Conservation (phyloP, 2,797 vertebrate genomes). For the Hypotaenidia okinawae region DNA sequence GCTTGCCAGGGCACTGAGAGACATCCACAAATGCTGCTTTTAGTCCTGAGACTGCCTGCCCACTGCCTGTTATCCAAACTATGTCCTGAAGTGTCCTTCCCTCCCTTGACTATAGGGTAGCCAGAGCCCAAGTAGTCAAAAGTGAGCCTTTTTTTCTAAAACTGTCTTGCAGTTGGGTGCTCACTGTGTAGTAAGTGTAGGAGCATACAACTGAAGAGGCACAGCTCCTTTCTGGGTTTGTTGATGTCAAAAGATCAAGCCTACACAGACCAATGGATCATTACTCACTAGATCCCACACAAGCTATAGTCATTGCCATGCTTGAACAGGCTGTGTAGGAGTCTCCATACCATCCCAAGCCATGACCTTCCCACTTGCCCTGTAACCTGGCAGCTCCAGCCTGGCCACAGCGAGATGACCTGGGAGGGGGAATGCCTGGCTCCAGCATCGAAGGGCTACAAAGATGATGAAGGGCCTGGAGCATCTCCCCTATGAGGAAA, state of each 20-base stretch:
- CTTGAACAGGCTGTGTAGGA: neutral
- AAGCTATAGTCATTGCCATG: neutral
- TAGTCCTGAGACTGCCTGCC: neutral
- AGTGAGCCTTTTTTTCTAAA: neutral
- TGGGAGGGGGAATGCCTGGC: neutral
- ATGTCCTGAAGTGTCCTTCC: neutral
- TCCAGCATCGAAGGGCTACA: neutral
- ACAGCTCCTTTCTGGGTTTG: neutral
- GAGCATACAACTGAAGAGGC: neutral
- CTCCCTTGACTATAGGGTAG: neutral
- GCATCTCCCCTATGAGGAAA: no score
- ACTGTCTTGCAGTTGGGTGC: neutral
- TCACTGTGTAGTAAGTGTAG: neutral
- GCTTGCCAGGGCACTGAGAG: neutral
- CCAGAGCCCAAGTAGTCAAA: neutral
- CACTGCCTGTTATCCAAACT: neutral
- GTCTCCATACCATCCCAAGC: accelerated
- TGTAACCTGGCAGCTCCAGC: neutral
- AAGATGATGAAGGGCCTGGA: no score
- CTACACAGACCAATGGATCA: neutral
- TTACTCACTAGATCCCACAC: neutral
- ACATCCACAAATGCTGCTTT: neutral
- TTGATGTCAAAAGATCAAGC: neutral
- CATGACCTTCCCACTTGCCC: neutral
- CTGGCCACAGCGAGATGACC: accelerated